Percentiles rank a stretch among this genome's conserved stretches.
phyloP scores from a whole-genome alignment of 2,797 vertebrate species.

The Anguilla megastoma region DNA sequence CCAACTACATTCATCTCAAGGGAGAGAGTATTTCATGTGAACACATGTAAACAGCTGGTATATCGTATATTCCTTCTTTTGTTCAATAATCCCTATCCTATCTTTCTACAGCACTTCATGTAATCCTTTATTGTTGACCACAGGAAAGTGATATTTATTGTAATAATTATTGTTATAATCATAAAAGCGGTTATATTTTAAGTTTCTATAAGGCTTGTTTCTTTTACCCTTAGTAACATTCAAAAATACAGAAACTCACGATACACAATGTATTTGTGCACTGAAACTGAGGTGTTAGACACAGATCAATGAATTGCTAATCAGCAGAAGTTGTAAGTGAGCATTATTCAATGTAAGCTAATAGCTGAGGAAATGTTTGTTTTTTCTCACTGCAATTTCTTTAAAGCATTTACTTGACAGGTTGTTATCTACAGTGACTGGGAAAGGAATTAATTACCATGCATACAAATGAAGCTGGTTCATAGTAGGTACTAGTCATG shows the following conservation, averaged over 20 bases:
- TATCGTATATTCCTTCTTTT: neutral
- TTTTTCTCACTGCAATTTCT: neutral
- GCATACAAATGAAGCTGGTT: slow-evolving; percentile 17
- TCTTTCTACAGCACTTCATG: neutral
- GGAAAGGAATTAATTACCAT: slow-evolving; percentile 2
- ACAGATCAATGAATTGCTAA: neutral
- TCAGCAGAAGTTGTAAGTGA: neutral
- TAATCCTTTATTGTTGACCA: neutral
- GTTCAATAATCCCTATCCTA: neutral
- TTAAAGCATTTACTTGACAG: neutral
- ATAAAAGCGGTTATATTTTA: too few relatives aligned
- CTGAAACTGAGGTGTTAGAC: neutral
- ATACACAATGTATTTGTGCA: neutral
- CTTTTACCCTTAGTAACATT: too few relatives aligned
- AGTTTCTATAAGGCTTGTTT: too few relatives aligned
- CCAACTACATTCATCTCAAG: neutral
- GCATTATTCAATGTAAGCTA: neutral
- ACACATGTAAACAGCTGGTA: neutral
- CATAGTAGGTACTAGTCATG: neutral
- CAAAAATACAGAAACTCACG: too few relatives aligned
- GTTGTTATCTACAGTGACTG: neutral
- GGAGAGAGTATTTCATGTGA: neutral
- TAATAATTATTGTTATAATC: neutral
- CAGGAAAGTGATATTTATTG: neutral
- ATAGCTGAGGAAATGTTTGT: neutral